Base-by-base conservation (phyloP, 2,797 vertebrate genomes). In the Peromyscus eremicus region DNA sequence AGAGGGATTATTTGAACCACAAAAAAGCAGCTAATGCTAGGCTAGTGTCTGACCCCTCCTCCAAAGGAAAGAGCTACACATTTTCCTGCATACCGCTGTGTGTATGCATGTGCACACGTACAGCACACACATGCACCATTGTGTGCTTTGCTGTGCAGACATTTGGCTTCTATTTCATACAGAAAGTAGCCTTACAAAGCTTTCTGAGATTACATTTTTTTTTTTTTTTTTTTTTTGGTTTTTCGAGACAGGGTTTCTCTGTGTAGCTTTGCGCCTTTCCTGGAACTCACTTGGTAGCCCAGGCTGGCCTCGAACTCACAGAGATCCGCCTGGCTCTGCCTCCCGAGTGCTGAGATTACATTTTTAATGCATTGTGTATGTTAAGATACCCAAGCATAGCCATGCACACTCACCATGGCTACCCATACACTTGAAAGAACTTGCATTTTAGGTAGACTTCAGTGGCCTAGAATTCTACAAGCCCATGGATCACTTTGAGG, bases 21-120 rank as follows among this genome's bases (percentile, higher is more conserved):
- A 23, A 84, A 90, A 82, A 66, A 92, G 89, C 25, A 79, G 81
- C 85, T 92, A 96, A 94, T 32, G 6, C 52, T 86, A 62, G 49
- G 37, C 29, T 23, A 55, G 27, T 49, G 37, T 25, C 29, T 81
- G n/a, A n/a, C 1, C 2, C 82, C 75, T 43, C 29, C 40, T 21
- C 10, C 8, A 6, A 52, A 17, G 19, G 16, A 32, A 19, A 62
- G 64, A 95, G 32, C 79, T 66, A 71, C 84, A 93, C 29, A 55
- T 73, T 81, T 68, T 62, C 13, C 34, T 81, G 49, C 1, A 25
- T n/a, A 34, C 32, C 13, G 19, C 32, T 29, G 2, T 60, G 9
- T 68, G 34, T 21, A 32, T 29, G 13, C 25, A 13, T 68, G n/a
- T 68, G 25, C 55, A 9, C n/a, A 43, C 37, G 49, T 27, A 68